A percentile compares a stretch with the other conserved stretches of the same genome.
Evolutionary conservation across 2,888 invertebrate genomes (phyloP).

Genomic region (Lampropteryx suffumata): DNA sequence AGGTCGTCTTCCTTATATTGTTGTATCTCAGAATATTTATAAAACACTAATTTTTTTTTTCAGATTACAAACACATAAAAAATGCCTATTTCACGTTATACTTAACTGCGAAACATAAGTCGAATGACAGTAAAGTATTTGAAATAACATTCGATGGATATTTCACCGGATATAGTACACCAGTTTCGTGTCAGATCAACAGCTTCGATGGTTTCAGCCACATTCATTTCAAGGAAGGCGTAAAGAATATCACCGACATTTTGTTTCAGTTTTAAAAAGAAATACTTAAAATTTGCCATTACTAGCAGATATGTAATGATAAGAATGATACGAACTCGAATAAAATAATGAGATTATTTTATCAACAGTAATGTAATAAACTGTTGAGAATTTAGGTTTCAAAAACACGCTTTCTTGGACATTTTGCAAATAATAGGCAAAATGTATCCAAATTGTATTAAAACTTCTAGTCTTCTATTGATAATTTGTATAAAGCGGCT

Average conservation of each 20-base stretch:
- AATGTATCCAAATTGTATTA: neutral
- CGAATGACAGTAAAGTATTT: neutral
- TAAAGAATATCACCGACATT: conserved; percentile 9
- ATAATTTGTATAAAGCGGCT: neutral
- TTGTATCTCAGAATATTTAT: too few species aligned
- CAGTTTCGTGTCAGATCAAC: neutral
- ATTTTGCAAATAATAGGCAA: too few species aligned
- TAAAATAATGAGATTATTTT: too few species aligned
- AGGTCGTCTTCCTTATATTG: too few species aligned
- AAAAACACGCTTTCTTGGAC: too few species aligned
- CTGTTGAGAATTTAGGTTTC: too few species aligned
- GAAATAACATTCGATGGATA: neutral
- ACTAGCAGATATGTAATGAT: too few species aligned
- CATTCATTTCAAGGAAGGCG: conserved; percentile 15
- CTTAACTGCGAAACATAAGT: neutral
- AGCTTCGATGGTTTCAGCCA: conserved; percentile 5
- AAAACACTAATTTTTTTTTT: too few species aligned
- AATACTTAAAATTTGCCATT: too few species aligned
- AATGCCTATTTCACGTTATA: neutral
- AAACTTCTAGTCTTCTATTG: neutral
- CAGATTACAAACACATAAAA: too few species aligned
- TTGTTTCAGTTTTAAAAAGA: neutral
- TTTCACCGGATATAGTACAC: neutral
- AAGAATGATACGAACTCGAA: too few species aligned
- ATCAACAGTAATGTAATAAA: too few species aligned